phyloP scores from a whole-genome alignment of 53 echinoderm and acorn worm species.

The Mesocentrotus franciscanus region DNA sequence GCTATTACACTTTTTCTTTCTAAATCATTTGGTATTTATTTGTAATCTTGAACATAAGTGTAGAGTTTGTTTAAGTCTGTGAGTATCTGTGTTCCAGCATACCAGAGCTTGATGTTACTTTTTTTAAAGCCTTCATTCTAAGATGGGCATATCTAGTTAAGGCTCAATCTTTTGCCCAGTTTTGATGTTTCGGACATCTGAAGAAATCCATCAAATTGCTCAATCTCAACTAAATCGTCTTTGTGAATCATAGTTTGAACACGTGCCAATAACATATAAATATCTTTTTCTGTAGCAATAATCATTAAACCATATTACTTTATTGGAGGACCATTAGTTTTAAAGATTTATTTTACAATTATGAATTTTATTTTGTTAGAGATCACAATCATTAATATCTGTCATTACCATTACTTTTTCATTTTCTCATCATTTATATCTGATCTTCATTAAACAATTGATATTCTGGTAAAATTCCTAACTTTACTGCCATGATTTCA shows the following conservation, averaged over 20 bases:
- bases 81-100: background rate
- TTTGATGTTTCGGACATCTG: background rate
- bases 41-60: background rate
- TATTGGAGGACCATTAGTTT: background rate
- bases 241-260: background rate
- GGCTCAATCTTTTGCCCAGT: background rate
- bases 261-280: background rate
- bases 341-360: background rate
- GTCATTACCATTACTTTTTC: background rate
- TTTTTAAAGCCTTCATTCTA: background rate
- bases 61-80: too few relatives aligned
- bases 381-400: background rate
- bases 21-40: background rate
- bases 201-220: background rate
- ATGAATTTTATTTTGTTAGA: background rate
- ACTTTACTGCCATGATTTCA: background rate
- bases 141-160: background rate
- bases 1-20: background rate
- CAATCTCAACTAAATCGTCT: background rate
- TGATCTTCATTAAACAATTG: background rate
- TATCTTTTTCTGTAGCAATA: background rate
- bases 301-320: background rate
- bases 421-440: background rate
- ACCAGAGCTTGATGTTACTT: background rate
- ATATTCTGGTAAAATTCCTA: background rate